Evolutionary conservation across 2,888 invertebrate species (phyloP).

Genomic region (Eubasilissa splendida): DNA sequence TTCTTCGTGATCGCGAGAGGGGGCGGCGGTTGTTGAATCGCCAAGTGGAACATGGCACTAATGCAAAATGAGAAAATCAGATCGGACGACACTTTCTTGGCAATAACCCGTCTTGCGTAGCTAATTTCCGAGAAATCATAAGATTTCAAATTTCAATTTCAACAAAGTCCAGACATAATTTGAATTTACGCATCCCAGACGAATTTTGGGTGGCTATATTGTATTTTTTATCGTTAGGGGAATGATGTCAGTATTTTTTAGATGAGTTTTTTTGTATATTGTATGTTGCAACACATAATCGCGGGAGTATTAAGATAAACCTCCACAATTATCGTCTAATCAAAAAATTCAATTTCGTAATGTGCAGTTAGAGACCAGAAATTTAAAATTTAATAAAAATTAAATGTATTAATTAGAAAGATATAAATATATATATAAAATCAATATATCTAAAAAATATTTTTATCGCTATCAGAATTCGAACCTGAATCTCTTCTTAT

Average conservation of each 20-base stretch:
- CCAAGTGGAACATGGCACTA: slow-evolving; percentile 24
- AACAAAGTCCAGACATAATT: slow-evolving; percentile 21
- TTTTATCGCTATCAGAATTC: too few species aligned
- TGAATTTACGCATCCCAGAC: slow-evolving; percentile 20
- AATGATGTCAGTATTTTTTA: slow-evolving; percentile 14
- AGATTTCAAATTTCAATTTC: slow-evolving; percentile 27
- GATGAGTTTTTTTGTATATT: background rate
- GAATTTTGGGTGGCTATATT: slow-evolving; percentile 5
- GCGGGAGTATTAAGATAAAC: too few species aligned
- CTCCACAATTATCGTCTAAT: too few species aligned
- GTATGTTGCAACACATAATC: too few species aligned
- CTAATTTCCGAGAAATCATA: slow-evolving; percentile 15
- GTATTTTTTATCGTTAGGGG: background rate
- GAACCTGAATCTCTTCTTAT: too few species aligned
- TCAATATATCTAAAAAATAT: too few species aligned
- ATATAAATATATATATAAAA: too few species aligned
- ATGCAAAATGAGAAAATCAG: slow-evolving; percentile 6
- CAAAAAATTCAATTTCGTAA: too few species aligned
- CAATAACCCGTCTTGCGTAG: slow-evolving; percentile 11
- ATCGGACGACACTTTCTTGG: slow-evolving; percentile 26
- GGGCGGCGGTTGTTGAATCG: slow-evolving; percentile 7
- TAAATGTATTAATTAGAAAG: too few species aligned
- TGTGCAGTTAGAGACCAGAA: too few species aligned
- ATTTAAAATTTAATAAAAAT: too few species aligned
- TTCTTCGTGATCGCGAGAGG: too few species aligned